These are phyloP conservation scores for Lampris megalopsis DNA, from an alignment of 2,113 vertebrate genomes.

Conservation along the genomic window DNA sequence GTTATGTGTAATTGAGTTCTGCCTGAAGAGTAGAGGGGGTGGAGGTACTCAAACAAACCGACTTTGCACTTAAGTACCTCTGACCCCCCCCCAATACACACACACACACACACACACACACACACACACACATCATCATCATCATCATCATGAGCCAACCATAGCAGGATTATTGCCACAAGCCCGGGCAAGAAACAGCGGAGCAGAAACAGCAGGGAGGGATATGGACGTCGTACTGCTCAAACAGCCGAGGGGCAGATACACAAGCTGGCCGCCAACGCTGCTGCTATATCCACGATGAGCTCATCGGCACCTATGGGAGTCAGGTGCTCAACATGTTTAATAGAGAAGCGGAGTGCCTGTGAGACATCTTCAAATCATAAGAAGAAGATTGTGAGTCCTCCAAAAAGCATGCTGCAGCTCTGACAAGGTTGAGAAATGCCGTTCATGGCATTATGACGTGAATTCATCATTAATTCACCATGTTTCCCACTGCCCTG, in stretches of 20 bases:
- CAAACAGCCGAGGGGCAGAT: conserved; percentile 41
- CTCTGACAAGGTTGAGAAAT: neutral
- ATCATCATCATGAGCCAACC: neutral
- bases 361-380: neutral
- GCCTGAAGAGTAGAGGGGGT: neutral
- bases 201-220: neutral
- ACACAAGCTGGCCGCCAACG: conserved; percentile 11
- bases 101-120: conserved; percentile 2
- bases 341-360: neutral
- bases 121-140: neutral
- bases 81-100: neutral
- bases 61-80: conserved; percentile 12
- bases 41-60: conserved; percentile 38
- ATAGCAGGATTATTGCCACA: conserved; percentile 36
- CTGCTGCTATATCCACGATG: conserved; percentile 9
- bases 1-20: conserved; percentile 3
- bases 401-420: neutral
- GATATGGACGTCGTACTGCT: neutral
- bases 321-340: neutral
- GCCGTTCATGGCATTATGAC: neutral
- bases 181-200: conserved; percentile 37
- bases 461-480: neutral
- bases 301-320: conserved; percentile 31
- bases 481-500: no score
- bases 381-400: neutral